Base-by-base conservation (phyloP, 2,113 vertebrate genomes). In the Burhinus bistriatus region DNA sequence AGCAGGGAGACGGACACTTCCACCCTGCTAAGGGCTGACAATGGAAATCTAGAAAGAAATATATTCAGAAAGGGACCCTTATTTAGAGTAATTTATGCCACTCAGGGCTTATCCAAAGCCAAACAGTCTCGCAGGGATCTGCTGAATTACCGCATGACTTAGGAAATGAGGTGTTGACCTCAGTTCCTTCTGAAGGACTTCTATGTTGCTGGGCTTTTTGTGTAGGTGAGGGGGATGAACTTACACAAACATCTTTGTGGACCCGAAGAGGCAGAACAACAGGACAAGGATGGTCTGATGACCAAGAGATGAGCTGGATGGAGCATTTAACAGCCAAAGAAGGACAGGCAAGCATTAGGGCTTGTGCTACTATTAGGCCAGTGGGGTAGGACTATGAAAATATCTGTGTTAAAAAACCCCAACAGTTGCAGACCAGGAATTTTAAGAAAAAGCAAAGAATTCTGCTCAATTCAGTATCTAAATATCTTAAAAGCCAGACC, bases 1-100 rank as follows among this genome's bases (percentile, higher is more conserved):
- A 1, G 12, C 0, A 1, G 7, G 29, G 36, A 3, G 4, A 11
- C 1, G 9, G 38, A 54, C 8, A 9, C 38, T 68, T 78, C n/a
- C 15, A 38, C 16, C n/a, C 36, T 20, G 6, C 27, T n/a, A 42
- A 59, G 42, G 20, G 23, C 11, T 87, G 49, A 15, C 51, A 69
- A 1, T 52, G 17, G 72, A 81, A 70, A 69, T 40, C 11, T 25
- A 19, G 40, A 72, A 83, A 64, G 51, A 52, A 52, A 59, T 45
- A 3, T 26, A 25, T 52, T 65, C 36, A 79, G 64, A 47, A 59
- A 82, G 42, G 57, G 40, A 59, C 8, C 8, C 18, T 27, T 71
- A 1, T 71, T 89, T 64, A 36, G 40, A 65, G 90, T 42, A 69
- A 64, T 52, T 89, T 44, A 5, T 68, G 18, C 9, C n/a, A 47